phyloP scores from a whole-genome alignment of 2,113 vertebrate genomes.

The Mesitornis unicolor region DNA sequence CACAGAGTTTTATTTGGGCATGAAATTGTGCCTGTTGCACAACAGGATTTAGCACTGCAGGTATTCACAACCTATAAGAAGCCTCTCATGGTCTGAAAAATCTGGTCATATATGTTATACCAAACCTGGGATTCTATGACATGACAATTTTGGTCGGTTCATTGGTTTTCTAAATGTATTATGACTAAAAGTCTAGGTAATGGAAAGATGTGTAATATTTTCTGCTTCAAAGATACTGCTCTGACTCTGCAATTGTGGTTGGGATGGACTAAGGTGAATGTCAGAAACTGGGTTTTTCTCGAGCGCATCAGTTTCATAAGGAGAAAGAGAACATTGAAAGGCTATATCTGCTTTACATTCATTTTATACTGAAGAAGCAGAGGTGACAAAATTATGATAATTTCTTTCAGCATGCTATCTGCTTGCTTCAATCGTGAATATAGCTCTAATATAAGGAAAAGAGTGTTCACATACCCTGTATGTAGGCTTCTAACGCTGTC shows the following conservation, averaged over 20 bases:
- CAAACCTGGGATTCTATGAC: not conserved
- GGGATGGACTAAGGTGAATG: not conserved
- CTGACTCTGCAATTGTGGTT: not conserved
- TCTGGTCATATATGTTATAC: rapidly evolving
- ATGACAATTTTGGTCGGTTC: not conserved
- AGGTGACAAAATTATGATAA: not conserved
- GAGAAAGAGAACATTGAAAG: not conserved
- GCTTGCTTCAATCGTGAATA: not conserved
- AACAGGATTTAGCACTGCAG: not conserved
- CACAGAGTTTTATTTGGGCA: not conserved
- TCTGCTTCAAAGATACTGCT: not conserved
- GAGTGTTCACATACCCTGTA: not conserved
- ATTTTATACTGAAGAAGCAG: not conserved
- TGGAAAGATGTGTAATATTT: not conserved
- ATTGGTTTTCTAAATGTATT: not conserved
- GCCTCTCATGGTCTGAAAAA: not conserved
- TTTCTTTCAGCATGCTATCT: not conserved
- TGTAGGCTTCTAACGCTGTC: not conserved
- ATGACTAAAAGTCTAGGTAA: not conserved
- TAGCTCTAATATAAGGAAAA: not conserved
- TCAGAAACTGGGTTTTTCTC: not conserved
- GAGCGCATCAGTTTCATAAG: not conserved
- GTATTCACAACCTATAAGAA: not conserved
- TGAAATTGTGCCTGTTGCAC: not conserved
- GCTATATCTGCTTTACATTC: not conserved